Conservation (phyloP, 2,888 invertebrate species). For the Phyllotreta cruciferae region DNA sequence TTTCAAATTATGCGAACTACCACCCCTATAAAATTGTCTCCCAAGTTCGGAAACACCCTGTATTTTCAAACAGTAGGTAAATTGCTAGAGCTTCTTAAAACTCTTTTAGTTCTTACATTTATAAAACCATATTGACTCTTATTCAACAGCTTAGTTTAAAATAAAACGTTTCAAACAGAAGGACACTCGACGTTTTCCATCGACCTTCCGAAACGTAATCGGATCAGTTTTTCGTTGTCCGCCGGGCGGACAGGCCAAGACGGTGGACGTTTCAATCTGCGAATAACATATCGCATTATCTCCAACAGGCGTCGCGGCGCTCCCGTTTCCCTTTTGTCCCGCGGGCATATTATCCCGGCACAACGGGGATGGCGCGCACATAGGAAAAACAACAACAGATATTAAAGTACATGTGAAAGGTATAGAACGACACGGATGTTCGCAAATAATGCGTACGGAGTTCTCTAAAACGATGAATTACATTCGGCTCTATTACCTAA, state of each 20-base stretch:
- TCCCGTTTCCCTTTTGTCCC: slow-evolving; percentile 31
- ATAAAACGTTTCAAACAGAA: too few relatives aligned
- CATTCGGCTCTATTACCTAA: slow-evolving; percentile 29
- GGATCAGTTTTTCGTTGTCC: slow-evolving; percentile 24
- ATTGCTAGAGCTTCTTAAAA: too few relatives aligned
- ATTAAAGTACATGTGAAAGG: slow-evolving; percentile 9
- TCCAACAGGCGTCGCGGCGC: slow-evolving; percentile 23
- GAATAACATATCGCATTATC: slow-evolving; percentile 40
- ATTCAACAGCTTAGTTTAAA: too few relatives aligned
- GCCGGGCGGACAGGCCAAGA: slow-evolving; percentile 14
- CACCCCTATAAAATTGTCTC: too few relatives aligned
- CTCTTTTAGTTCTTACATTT: too few relatives aligned
- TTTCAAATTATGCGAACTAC: too few relatives aligned
- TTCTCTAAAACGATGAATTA: slow-evolving; percentile 28
- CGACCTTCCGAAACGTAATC: slow-evolving; percentile 15
- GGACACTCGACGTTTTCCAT: neutral
- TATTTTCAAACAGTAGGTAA: too few relatives aligned
- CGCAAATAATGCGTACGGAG: slow-evolving; percentile 29
- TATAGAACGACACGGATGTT: slow-evolving; percentile 30
- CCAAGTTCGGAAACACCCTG: too few relatives aligned
- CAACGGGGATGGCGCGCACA: slow-evolving; percentile 14
- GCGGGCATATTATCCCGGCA: slow-evolving; percentile 33
- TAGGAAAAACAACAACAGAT: too few relatives aligned
- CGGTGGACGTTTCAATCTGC: slow-evolving; percentile 39
- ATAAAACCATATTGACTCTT: too few relatives aligned